Percentiles rank a stretch among this genome's conserved stretches.
Conservation (phyloP, 2,797 vertebrate genomes). For the Leptatherina wallacei region DNA sequence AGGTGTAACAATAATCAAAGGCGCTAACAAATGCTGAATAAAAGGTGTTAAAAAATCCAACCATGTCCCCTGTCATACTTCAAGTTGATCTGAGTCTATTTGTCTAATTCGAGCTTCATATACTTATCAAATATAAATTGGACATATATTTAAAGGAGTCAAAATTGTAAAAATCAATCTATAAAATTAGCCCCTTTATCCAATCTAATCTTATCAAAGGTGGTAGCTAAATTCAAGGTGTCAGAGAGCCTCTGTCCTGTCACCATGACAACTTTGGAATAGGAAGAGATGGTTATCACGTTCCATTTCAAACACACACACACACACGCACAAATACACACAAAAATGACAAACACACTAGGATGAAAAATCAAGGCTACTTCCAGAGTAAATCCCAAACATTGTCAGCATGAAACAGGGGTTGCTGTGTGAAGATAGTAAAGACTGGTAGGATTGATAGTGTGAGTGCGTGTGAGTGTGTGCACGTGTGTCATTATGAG, state of each 20-base stretch:
- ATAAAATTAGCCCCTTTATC: neutral
- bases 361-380: conserved; percentile 53
- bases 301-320: conserved; percentile 14
- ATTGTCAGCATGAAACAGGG: conserved; percentile 58
- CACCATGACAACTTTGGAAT: conserved; percentile 59
- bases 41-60: conserved; percentile 1
- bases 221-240: conserved; percentile 14
- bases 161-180: neutral
- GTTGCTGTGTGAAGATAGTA: conserved; percentile 57
- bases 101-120: conserved; percentile 30
- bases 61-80: neutral
- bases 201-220: neutral
- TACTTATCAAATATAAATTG: conserved; percentile 30
- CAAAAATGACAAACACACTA: conserved; percentile 25
- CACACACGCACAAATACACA: conserved; percentile 7
- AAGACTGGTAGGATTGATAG: conserved; percentile 48
- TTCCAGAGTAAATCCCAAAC: conserved; percentile 67
- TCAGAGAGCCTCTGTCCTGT: conserved; percentile 29
- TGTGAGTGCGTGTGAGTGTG: neutral
- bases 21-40: conserved; percentile 18
- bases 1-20: conserved; percentile 21
- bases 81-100: conserved; percentile 30
- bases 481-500: too few relatives aligned
- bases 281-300: conserved; percentile 47
- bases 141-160: conserved; percentile 1